Base-by-base conservation (phyloP, 2,797 vertebrate species). In the Masticophis lateralis region DNA sequence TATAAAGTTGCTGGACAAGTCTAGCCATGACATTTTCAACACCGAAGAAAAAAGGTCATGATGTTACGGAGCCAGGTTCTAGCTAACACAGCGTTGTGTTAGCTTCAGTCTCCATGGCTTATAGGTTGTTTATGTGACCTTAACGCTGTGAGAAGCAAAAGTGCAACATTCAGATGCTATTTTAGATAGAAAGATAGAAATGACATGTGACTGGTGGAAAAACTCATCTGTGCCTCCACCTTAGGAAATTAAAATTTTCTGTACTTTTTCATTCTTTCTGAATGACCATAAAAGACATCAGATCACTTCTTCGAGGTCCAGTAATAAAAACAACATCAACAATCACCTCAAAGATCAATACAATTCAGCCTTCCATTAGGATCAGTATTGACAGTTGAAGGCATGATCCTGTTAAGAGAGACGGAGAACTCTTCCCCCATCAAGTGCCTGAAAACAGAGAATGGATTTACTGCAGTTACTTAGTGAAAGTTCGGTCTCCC, bases 1-100 rank as follows among this genome's bases (percentile, higher is more conserved):
- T 55, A 95, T 96, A 96, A 98, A 96, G 96, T 93, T 95, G 90
- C 91, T 90, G 92, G 95, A 95, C 61, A 94, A 95, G 79, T 95
- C 96, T 96, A 92, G 74, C 96, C 96, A 96, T 95, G 94, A 95
- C 92, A 93, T 96, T 87, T 87, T 87, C 79, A 51, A 56, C 93
- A 86, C 86, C 94, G 86, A 89, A 83, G 86, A 51, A 93, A 93
- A 83, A 88, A 95, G 47, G 86, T 95, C 57, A 89, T 79, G 63
- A n/a, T 89, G 94, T 92, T 53, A 59, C 16, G n/a, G 9, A 88
- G 60, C 89, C 94, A 96, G 91, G 88, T 20, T 92, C 95, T 94
- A 93, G 88, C 53, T 87, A 74, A 74, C 59, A 74, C 66, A 79
- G 28, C 13, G 86, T 91, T 89, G 61, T 94, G 93, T 94, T 12